Evolutionary conservation across 2,113 vertebrate species (phyloP).

Genomic region (Melanerpes formicivorus): DNA sequence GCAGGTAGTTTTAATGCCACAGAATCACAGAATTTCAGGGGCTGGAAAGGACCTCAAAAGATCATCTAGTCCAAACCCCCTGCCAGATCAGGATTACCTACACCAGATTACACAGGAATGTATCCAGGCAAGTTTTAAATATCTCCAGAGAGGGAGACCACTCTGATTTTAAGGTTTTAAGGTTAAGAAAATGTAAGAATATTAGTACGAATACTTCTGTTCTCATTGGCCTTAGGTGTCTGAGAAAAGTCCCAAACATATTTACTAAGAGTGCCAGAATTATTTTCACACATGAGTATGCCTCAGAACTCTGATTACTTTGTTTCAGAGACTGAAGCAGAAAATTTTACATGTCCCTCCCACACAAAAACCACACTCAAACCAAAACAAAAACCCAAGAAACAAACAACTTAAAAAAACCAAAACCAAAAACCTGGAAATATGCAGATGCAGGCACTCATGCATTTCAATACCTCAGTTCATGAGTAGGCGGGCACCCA

Average conservation of each 20-base stretch:
- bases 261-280: not conserved
- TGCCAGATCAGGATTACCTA: too few relatives aligned
- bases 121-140: too few relatives aligned
- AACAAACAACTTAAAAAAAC: not conserved
- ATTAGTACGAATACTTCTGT: not conserved
- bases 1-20: not conserved
- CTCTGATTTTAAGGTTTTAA: not conserved
- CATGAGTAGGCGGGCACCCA: rapidly evolving
- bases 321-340: not conserved
- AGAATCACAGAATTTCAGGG: too few relatives aligned
- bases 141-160: too few relatives aligned
- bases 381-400: too few relatives aligned
- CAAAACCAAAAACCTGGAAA: not conserved
- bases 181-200: not conserved
- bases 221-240: not conserved
- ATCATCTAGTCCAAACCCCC: too few relatives aligned
- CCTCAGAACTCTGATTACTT: not conserved
- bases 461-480: not conserved
- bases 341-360: not conserved
- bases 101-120: too few relatives aligned
- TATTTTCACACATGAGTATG: not conserved
- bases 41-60: too few relatives aligned
- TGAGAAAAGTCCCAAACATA: not conserved
- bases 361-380: not conserved
- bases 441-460: not conserved